A percentile compares a stretch with the other conserved stretches of the same genome.
phyloP scores from a whole-genome alignment of 2,113 vertebrate species.

The Scopus umbretta region DNA sequence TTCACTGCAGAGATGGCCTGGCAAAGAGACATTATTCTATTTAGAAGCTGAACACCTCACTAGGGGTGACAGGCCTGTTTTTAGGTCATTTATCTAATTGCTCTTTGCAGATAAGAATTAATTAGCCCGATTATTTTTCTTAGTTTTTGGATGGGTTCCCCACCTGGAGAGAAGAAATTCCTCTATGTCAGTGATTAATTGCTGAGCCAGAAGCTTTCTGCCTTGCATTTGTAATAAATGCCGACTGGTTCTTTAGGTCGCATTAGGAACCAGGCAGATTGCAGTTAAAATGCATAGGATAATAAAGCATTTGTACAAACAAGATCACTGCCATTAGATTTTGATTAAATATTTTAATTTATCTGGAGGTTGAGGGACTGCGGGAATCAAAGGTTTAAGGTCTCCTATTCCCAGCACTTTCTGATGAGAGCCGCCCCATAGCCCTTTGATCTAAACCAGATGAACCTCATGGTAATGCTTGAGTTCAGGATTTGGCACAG shows the following conservation, averaged over 20 bases:
- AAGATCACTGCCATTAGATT: slow-evolving; percentile 66
- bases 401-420: neutral
- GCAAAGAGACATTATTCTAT: slow-evolving; percentile 81
- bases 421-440: neutral
- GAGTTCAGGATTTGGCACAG: slow-evolving; percentile 17
- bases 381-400: neutral
- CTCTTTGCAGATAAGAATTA: slow-evolving; percentile 99
- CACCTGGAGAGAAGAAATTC: slow-evolving; percentile 96
- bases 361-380: slow-evolving; percentile 54
- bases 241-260: slow-evolving; percentile 70
- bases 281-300: slow-evolving; percentile 62
- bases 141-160: slow-evolving; percentile 90
- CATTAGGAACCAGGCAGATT: slow-evolving; percentile 69
- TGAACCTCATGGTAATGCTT: slow-evolving; percentile 9
- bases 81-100: slow-evolving; percentile 95
- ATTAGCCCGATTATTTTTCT: slow-evolving; percentile 98
- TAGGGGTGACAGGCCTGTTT: slow-evolving; percentile 90
- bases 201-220: slow-evolving; percentile 86
- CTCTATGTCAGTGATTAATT: slow-evolving; percentile 96
- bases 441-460: slow-evolving; percentile 35
- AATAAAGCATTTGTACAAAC: slow-evolving; percentile 74
- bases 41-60: slow-evolving; percentile 81
- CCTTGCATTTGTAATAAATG: slow-evolving; percentile 82
- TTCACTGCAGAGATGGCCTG: slow-evolving; percentile 73
- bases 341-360: slow-evolving; percentile 78